Base-by-base conservation (phyloP, 2,888 invertebrate species). In the Lamellibrachia satsuma region DNA sequence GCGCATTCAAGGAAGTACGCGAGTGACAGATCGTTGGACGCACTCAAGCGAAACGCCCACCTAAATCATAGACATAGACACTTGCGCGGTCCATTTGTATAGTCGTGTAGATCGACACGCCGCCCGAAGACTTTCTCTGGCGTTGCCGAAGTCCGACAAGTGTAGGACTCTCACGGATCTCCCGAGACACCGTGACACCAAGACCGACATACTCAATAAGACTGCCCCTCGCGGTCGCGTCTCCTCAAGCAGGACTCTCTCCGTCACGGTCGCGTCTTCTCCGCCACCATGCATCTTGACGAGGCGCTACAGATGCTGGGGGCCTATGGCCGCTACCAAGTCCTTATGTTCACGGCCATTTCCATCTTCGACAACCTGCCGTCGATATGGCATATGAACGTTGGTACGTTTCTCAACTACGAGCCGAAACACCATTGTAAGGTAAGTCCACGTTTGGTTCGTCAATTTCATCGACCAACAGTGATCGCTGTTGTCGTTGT, bases 371-470 rank as follows among this genome's bases (percentile, higher is more conserved):
- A 94, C 92, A 94, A 94, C 90, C 90, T 94, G 22, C 93, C 94
- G 15, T 94, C 94, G n/a, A 94, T 94, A 55, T 94, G 94, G 94
- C 94, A 94, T 91, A 94, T 94, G 94, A 93, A 92, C 52, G 93
- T 93, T 60, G 93, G 93, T 92, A 92, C 94, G 8, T 94, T 94
- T 91, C 90, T 94, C 39, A 94, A 94, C 60, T 94, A 91, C 92
- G 94, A 94, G 91, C 94, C 94, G n/a, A 90, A 93, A 2, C 94
- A 94, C 92, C 94, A 93, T 51, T 94, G 94, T 91, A 94, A 94
- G 93, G 94, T 94, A 92, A 92, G 93, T 75, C 22, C 39, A 39
- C 39, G 22, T 75, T 75, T 1, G n/a, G n/a, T 75, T 75, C 75
- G 22, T 15, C 6, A 39, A 39, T 39, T 39, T 1, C 39, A 1